Evolutionary conservation across 2,888 invertebrate genomes (phyloP), one percentile per base, ranked within the genome.

Genomic region (Boloria euphrosyne): DNA sequence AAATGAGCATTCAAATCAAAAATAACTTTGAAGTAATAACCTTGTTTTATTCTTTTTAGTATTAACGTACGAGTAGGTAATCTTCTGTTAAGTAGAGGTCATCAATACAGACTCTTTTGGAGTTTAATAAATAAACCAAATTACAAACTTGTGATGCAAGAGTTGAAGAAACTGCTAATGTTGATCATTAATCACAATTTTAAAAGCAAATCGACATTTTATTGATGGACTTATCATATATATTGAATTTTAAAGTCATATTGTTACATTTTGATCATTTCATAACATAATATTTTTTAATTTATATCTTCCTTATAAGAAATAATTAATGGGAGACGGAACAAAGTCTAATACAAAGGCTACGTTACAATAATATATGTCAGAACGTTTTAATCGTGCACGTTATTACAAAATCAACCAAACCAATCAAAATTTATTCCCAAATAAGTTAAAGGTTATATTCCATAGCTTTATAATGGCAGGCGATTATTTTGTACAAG

Each of bases 391-490:
- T 16, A 57, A 27, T 22, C 46, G 46, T 57, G 57, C 57, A 27
- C 6, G 16, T 57, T 46, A 57, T 27, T 16, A 5, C 46, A 57
- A 57, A 13, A 57, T 16, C 22, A 22, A 18, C 46, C 44, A 46
- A 46, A 44, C 3, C n/a, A 57, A 57, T 57, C 27, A 27, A 57
- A 46, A 46, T 57, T 46, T 57, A 46, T 57, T 57, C 3, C 57
- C 22, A 27, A 46, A 57, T n/a, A 57, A n/a, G 57, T 57, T 57
- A 22, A 46, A 57, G 57, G 57, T 57, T 57, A 57, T 46, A 22
- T 27, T 38, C n/a, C 13, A 46, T 57, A 57, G 27, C 6, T 22
- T n/a, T 46, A 44, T n/a, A 16, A 57, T 3, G 13, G 4, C 57
- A 46, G 46, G n/a, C 44, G n/a, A 46, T n/a, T 46, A 57, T 46